Percentiles rank a stretch among this genome's conserved stretches.
Conservation (phyloP, 2,113 vertebrate species). For the Entomyzon cyanotis region DNA sequence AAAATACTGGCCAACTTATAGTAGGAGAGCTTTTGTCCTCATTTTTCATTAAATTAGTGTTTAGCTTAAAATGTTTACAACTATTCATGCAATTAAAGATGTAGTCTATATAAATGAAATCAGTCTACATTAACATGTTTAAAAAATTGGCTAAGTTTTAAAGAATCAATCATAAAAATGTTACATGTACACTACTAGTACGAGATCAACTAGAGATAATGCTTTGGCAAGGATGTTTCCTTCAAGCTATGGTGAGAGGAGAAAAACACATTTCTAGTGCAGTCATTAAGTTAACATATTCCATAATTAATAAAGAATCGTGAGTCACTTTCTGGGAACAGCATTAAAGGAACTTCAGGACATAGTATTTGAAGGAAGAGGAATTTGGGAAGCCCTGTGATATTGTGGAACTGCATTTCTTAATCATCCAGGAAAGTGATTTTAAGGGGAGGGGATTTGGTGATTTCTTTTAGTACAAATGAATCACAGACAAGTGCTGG, state of each 20-base stretch:
- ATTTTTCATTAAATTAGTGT: background rate
- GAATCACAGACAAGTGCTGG: background rate
- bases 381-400: background rate
- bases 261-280: background rate
- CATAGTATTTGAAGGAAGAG: background rate
- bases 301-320: conserved; percentile 24
- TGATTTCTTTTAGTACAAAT: background rate
- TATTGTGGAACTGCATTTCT: background rate
- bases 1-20: background rate
- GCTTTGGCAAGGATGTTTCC: background rate
- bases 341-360: conserved; percentile 14
- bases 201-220: background rate
- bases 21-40: background rate
- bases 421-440: background rate
- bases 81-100: background rate
- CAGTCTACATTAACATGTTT: background rate
- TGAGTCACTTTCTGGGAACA: conserved; percentile 37
- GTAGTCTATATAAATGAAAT: background rate
- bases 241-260: background rate
- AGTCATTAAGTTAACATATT: conserved; percentile 33
- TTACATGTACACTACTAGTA: background rate
- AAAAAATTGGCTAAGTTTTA: background rate
- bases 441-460: background rate
- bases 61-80: background rate
- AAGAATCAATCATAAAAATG: background rate